Evolutionary conservation across 2,888 invertebrate species (phyloP).

Genomic region (Scaptomyza polygonia): DNA sequence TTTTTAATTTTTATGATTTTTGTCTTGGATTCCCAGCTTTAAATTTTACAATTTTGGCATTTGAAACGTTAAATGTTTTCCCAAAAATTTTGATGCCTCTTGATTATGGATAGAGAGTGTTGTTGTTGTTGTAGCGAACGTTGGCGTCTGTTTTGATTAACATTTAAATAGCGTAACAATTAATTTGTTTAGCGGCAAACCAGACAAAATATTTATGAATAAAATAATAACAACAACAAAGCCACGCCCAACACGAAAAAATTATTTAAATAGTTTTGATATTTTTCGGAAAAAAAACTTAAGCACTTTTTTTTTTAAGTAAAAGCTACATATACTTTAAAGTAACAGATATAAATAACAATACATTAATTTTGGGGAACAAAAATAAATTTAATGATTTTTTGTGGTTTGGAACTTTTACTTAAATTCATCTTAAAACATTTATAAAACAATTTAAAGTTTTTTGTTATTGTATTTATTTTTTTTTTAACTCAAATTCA

Average conservation of each 20-base stretch:
- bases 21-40: conserved; percentile 17
- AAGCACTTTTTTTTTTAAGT: too few species aligned
- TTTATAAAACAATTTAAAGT: too few species aligned
- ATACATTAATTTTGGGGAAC: too few species aligned
- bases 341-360: too few species aligned
- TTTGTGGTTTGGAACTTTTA: too few species aligned
- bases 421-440: too few species aligned
- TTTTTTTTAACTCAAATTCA: too few species aligned
- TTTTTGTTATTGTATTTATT: too few species aligned
- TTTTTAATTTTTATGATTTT: not conserved
- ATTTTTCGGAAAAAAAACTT: too few species aligned
- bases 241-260: not conserved
- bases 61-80: conserved; percentile 29
- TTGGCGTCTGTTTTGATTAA: conserved; percentile 69
- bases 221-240: conserved; percentile 17
- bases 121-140: not conserved
- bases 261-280: not conserved
- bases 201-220: conserved; percentile 19
- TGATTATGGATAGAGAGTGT: conserved; percentile 1
- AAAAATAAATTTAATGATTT: too few species aligned
- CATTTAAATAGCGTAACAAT: conserved; percentile 75
- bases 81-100: conserved; percentile 51
- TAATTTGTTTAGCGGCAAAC: conserved; percentile 62
- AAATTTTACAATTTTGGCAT: conserved; percentile 14
- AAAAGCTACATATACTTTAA: too few species aligned